These are phyloP conservation scores for Atethmia centrago DNA, from an alignment of 2,888 invertebrate species.

Conservation along the genomic window DNA sequence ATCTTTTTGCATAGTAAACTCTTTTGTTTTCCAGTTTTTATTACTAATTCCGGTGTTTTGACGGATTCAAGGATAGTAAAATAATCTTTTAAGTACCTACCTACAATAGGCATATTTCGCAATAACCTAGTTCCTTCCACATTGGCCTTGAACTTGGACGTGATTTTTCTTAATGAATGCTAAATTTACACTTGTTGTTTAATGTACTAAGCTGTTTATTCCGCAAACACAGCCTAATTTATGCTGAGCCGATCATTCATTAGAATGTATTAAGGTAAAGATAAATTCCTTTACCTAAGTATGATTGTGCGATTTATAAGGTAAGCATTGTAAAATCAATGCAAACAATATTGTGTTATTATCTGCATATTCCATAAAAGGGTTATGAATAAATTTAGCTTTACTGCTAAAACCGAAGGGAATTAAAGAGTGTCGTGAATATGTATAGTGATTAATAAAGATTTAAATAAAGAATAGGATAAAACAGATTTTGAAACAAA, in stretches of 20 bases:
- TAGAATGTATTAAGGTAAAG: slow-evolving; percentile 43
- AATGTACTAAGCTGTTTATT: slow-evolving; percentile 46
- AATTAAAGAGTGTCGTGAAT: neutral
- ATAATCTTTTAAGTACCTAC: neutral
- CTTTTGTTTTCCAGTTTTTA: neutral
- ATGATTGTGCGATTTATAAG: slow-evolving; percentile 19
- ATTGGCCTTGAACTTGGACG: slow-evolving; percentile 45
- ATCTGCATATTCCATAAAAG: neutral
- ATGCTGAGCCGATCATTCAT: slow-evolving; percentile 41
- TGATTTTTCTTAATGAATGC: slow-evolving; percentile 45
- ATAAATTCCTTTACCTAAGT: slow-evolving; percentile 35
- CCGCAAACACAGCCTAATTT: slow-evolving; percentile 54
- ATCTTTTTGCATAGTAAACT: neutral
- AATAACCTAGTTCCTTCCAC: slow-evolving; percentile 12
- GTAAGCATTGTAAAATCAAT: slow-evolving; percentile 20
- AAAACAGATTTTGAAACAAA: neutral
- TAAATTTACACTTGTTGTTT: slow-evolving; percentile 38
- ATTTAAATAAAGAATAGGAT: neutral
- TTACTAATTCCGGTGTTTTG: neutral
- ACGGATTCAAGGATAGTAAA: neutral
- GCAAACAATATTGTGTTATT: slow-evolving; percentile 21
- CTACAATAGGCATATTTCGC: neutral
- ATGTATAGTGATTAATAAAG: neutral
- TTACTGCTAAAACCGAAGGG: too few relatives aligned
- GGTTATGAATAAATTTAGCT: neutral